A percentile compares a stretch with the other conserved stretches of the same genome.
Conservation (phyloP, 2,888 invertebrate genomes). For the Malthinus flaveolus region DNA sequence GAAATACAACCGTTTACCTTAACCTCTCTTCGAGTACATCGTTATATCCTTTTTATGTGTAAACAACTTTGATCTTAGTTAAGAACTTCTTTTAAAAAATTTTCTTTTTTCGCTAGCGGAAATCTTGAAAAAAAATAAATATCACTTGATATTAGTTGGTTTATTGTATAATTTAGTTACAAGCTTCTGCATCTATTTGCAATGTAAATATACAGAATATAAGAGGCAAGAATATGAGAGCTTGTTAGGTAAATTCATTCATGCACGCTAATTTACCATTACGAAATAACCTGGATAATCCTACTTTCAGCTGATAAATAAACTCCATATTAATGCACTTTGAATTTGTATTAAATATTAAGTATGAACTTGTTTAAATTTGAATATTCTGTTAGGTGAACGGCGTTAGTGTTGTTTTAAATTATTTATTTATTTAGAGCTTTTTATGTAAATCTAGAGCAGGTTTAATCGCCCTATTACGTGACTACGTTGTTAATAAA, state of each 20-base stretch:
- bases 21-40: background rate
- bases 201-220: constrained; percentile 6
- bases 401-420: too few species aligned
- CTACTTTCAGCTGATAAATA: constrained; percentile 8
- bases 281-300: constrained; percentile 6
- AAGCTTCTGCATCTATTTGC: constrained; percentile 14
- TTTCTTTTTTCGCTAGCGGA: background rate
- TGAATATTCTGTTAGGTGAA: too few species aligned
- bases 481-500: too few species aligned
- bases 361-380: too few species aligned
- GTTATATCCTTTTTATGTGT: background rate
- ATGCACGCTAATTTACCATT: constrained; percentile 12
- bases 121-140: too few species aligned
- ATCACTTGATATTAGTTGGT: background rate
- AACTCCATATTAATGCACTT: background rate
- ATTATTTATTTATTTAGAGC: too few species aligned
- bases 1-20: background rate
- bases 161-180: background rate
- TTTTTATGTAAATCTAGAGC: too few species aligned
- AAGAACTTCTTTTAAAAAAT: background rate
- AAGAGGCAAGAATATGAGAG: background rate
- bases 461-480: too few species aligned
- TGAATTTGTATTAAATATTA: too few species aligned
- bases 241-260: constrained; percentile 14
- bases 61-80: background rate